Base-by-base conservation (phyloP, 92 coral and sea anemone species). In the Parazoanthus swiftii region DNA sequence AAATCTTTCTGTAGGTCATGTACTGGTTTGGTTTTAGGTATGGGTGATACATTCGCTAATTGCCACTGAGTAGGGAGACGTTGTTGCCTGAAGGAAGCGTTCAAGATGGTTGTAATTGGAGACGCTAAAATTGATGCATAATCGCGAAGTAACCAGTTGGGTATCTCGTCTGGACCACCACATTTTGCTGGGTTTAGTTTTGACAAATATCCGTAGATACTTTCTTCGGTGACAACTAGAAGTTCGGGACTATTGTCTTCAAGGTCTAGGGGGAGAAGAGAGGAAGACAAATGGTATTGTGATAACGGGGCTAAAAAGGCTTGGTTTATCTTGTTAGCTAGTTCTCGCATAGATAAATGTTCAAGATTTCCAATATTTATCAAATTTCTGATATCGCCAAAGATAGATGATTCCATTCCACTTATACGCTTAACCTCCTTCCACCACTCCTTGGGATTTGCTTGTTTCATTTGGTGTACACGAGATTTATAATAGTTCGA, bases 391-490 rank as follows among this genome's bases (percentile, higher is more conserved):
- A 88, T 16, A 48, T 79, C 75, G 29, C 73, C 90, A 48, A 5
- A 3, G 56, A 50, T 59, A 33, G 23, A 11, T 20, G 90, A 58
- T 65, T 88, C 59, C 79, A 46, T 37, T 63, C 77, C 86, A 88
- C 76, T 88, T 36, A 88, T 21, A 26, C 90, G 78, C 86, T 85
- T 85, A 51, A 86, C 73, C 26, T 88, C 90, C 43, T 80, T 74
- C 88, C 90, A 88, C 90, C 88, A 89, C 15, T 18, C 65, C 82
- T 71, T 78, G 16, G 78, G 92, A 56, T 63, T 75, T 80, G 65
- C 88, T 59, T 67, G 85, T 81, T 85, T 85, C 25, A 89, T 56
- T 36, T 89, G 91, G 76, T 89, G 89, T 58, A 85, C 84, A 33
- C 78, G 29, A 29, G 89, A 83, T 76, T 89, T 46, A 68, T 89